These are phyloP conservation scores for Brachyptera risi DNA, from an alignment of 2,888 invertebrate genomes.

Conservation along the genomic window DNA sequence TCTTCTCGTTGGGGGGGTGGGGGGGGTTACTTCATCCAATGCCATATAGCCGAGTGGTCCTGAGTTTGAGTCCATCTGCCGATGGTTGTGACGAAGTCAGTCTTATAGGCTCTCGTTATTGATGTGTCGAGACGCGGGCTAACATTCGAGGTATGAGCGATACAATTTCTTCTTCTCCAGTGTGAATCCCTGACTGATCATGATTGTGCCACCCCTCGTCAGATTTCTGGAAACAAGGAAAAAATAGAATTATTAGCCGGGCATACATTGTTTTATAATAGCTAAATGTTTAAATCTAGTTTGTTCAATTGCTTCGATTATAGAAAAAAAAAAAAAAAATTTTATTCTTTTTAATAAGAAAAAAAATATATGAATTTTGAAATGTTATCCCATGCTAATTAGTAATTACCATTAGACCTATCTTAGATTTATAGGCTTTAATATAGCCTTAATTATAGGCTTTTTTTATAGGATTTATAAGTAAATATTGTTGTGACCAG, in stretches of 20 bases:
- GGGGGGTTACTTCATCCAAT: slow-evolving; percentile 6
- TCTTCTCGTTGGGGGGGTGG: neutral
- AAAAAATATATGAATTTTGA: no score
- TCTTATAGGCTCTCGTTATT: slow-evolving; percentile 36
- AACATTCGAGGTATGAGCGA: slow-evolving; percentile 61
- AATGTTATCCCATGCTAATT: no score
- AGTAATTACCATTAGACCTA: no score
- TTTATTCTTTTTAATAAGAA: neutral
- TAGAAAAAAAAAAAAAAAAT: slow-evolving; percentile 40
- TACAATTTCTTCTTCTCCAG: slow-evolving; percentile 90
- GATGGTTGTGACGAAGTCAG: slow-evolving; percentile 28
- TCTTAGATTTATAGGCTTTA: no score
- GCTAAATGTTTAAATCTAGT: no score
- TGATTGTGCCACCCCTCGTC: slow-evolving; percentile 79
- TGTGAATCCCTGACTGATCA: slow-evolving; percentile 84
- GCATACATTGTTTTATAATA: no score
- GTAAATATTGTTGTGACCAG: neutral
- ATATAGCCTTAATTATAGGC: no score
- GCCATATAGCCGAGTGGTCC: neutral
- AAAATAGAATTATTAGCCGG: no score
- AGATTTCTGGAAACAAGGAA: slow-evolving; percentile 83
- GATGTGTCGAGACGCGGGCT: slow-evolving; percentile 23
- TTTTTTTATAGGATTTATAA: no score
- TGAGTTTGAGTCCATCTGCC: slow-evolving; percentile 14
- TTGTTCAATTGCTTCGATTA: no score